These are phyloP conservation scores for Shinisaurus crocodilurus DNA, from an alignment of 2,113 vertebrate genomes.

Conservation along the genomic window DNA sequence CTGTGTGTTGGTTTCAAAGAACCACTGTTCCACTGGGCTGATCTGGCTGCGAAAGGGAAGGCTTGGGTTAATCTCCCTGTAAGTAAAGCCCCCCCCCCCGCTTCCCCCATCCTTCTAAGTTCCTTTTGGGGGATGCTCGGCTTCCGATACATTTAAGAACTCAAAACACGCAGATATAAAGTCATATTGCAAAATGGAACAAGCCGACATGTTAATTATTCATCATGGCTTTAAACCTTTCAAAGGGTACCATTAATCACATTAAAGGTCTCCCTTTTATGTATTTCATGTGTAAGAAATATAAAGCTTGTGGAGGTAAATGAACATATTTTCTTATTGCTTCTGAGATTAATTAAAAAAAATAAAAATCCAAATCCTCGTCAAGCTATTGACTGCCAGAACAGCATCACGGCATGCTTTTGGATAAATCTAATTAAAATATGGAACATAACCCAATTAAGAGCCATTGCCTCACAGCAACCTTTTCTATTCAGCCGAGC, in stretches of 20 bases:
- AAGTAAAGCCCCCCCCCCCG: slow-evolving; percentile 32
- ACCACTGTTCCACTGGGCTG: not conserved
- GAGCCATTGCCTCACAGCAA: slow-evolving; percentile 62
- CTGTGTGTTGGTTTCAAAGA: not conserved
- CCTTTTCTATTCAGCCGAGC: slow-evolving; percentile 64
- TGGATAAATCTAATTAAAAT: slow-evolving; percentile 67
- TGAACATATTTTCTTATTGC: slow-evolving; percentile 26
- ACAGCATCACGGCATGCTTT: slow-evolving; percentile 44
- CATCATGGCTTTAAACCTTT: slow-evolving; percentile 20
- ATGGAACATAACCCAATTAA: slow-evolving; percentile 62
- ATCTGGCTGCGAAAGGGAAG: not conserved
- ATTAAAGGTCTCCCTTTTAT: slow-evolving; percentile 10
- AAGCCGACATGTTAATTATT: not conserved
- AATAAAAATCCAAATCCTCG: slow-evolving; percentile 42
- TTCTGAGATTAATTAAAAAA: slow-evolving; percentile 39
- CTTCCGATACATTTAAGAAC: not conserved
- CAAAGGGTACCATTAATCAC: slow-evolving; percentile 10
- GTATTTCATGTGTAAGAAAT: slow-evolving; percentile 34
- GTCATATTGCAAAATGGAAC: not conserved
- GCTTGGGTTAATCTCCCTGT: slow-evolving; percentile 19
- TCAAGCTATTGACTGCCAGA: slow-evolving; percentile 60
- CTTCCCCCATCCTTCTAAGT: slow-evolving; percentile 11
- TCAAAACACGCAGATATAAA: not conserved
- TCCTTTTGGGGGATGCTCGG: not conserved
- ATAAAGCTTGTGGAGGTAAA: slow-evolving; percentile 22